Conservation (phyloP, 2,113 vertebrate genomes). For the Entomyzon cyanotis region DNA sequence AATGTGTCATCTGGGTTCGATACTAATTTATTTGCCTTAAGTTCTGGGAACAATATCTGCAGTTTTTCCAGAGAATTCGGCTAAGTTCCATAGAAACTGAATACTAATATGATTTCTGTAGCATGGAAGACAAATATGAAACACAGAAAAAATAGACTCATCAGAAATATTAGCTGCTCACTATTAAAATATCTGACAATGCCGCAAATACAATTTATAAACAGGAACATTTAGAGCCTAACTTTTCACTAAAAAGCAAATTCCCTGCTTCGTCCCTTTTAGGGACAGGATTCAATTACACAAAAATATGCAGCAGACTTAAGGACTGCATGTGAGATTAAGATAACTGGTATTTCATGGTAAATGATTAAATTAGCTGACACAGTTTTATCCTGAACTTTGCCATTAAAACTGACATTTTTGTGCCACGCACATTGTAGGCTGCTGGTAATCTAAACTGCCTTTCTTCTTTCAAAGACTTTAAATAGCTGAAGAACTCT, state of each 20-base stretch:
- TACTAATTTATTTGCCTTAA: background rate
- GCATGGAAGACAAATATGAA: slow-evolving; percentile 21
- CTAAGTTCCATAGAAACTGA: slow-evolving; percentile 16
- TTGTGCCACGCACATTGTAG: slow-evolving; percentile 33
- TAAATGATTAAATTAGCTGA: slow-evolving; percentile 76
- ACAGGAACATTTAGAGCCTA: slow-evolving; percentile 39
- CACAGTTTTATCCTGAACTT: slow-evolving; percentile 71
- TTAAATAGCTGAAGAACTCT: slow-evolving; percentile 41
- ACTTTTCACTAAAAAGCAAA: slow-evolving; percentile 58
- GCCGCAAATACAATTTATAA: background rate
- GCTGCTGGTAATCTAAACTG: slow-evolving; percentile 60
- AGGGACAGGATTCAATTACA: slow-evolving; percentile 71
- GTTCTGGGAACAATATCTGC: slow-evolving; percentile 7
- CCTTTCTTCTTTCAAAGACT: slow-evolving; percentile 64
- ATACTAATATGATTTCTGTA: slow-evolving; percentile 9
- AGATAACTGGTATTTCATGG: slow-evolving; percentile 70
- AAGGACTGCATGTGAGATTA: slow-evolving; percentile 62
- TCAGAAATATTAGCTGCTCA: background rate
- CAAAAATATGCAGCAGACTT: slow-evolving; percentile 51
- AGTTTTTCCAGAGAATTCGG: slow-evolving; percentile 1
- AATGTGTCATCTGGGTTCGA: background rate
- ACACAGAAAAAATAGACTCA: slow-evolving; percentile 3
- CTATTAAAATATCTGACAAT: background rate
- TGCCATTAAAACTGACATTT: slow-evolving; percentile 68
- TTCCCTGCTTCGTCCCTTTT: slow-evolving; percentile 28